These are phyloP conservation scores for Synanceia verrucosa DNA, from an alignment of 2,797 vertebrate species.

Conservation along the genomic window DNA sequence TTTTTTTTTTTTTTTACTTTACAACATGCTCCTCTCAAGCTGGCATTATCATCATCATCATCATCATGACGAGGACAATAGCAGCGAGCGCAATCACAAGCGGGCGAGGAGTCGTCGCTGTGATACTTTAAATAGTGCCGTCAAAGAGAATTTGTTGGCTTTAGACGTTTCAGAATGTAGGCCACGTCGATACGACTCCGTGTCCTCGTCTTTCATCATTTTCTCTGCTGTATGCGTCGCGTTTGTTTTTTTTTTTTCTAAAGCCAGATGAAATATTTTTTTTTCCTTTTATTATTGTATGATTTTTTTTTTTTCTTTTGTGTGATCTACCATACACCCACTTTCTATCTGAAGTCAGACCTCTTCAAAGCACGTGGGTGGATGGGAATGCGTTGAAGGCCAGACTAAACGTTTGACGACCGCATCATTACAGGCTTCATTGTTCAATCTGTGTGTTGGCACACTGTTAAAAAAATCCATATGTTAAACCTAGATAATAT, in stretches of 20 bases:
- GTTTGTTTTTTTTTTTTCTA: not conserved
- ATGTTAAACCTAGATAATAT: not conserved
- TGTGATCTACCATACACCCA: conserved; percentile 7
- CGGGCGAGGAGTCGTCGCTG: conserved; percentile 46
- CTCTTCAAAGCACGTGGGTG: conserved; percentile 44
- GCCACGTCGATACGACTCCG: conserved; percentile 21
- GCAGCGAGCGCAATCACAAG: conserved; percentile 39
- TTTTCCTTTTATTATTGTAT: too few species aligned
- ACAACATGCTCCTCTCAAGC: not conserved
- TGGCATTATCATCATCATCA: conserved; percentile 27
- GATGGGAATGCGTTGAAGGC: conserved; percentile 16
- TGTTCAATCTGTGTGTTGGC: not conserved
- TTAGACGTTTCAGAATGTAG: conserved; percentile 19
- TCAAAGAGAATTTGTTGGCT: conserved; percentile 37
- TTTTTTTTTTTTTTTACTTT: conserved; percentile 1
- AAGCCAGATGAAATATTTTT: conserved; percentile 3
- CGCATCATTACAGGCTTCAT: not conserved
- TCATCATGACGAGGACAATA: conserved; percentile 49
- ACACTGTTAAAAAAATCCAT: conserved; percentile 13
- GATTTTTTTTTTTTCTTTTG: conserved; percentile 1
- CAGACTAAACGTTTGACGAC: not conserved
- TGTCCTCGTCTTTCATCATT: conserved; percentile 18
- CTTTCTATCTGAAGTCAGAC: conserved; percentile 32
- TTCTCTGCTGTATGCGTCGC: conserved; percentile 7
- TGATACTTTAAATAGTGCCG: conserved; percentile 51